Percentiles rank a stretch among this genome's conserved stretches.
Conservation (phyloP, 2,113 vertebrate species). For the Archilochus colubris region DNA sequence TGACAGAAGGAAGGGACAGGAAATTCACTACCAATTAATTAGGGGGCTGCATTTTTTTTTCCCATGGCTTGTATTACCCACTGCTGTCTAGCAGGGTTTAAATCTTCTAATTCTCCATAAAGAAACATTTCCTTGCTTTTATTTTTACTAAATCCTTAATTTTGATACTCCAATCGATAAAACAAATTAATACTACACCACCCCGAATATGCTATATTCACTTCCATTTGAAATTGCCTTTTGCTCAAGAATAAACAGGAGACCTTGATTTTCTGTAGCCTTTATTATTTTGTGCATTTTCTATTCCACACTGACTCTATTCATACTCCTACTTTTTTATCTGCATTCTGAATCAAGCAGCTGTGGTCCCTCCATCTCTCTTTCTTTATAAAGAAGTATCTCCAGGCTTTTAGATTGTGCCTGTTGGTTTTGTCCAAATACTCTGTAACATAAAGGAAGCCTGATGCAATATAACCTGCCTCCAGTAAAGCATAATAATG, state of each 20-base stretch:
- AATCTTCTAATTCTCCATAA: not conserved
- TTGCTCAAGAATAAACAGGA: constrained; percentile 23
- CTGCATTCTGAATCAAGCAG: constrained; percentile 25
- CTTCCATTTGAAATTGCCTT: constrained; percentile 26
- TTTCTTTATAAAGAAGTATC: not conserved
- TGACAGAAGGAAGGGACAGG: not conserved
- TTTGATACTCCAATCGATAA: constrained; percentile 1
- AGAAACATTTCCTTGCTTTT: not conserved
- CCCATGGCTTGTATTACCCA: not conserved
- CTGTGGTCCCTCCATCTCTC: constrained; percentile 1
- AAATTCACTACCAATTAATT: not conserved
- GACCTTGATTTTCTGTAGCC: constrained; percentile 42
- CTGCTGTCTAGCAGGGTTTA: not conserved
- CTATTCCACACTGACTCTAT: not conserved
- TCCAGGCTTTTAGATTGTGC: not conserved
- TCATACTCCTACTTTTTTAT: constrained; percentile 2
- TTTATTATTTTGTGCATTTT: constrained; percentile 25
- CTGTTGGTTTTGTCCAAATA: not conserved
- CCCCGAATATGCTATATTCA: constrained; percentile 12
- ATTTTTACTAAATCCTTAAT: constrained; percentile 24
- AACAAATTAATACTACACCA: constrained; percentile 22
- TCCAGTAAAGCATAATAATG: not conserved
- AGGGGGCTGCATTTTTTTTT: not conserved
- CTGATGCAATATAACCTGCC: not conserved
- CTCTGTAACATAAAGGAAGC: not conserved